Evolutionary conservation across 2,113 vertebrate species (phyloP), one percentile per base, ranked within the genome.

Genomic region (Gobius niger): DNA sequence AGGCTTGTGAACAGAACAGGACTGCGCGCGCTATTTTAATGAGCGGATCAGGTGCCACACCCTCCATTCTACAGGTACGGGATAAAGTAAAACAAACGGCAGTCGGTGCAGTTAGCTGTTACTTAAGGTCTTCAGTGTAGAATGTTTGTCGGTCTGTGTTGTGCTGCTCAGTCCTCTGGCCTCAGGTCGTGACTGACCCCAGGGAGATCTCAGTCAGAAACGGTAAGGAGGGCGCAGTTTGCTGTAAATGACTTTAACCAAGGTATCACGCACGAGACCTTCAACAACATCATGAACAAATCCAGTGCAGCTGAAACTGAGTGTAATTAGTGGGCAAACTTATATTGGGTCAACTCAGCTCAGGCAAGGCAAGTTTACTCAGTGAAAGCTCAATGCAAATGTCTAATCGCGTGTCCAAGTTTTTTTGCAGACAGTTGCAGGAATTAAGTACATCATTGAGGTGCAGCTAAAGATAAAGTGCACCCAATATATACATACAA

Each of bases 381-480:
- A n/a, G n/a, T n/a, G n/a, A n/a, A n/a, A n/a, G 9, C 14, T 2
- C 6, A 8, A 16, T 52, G 2, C n/a, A 52, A 19, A 19, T 7
- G 11, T 2, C 11, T 1, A 19, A 11, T 19, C 10, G 7, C 1
- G 4, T 1, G 12, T 11, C 0, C 51, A 16, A 9, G 8, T 19
- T 2, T 42, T 46, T 12, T 9, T 54, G 15, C 5, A 87, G 87
- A 7, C 82, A 12, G 82, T 83, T 6, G 65, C 65, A 0, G 82
- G 83, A 9, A 50, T 80, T 47, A 82, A 87, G n/a, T 89, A 78
- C 75, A 81, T 84, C 57, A 68, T 86, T 51, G 76, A 82, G 0
- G 7, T 79, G 63, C 41, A 52, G 34, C 63, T 87, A 24, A 75
- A 51, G 16, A 65, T 69, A 0, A 12, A 53, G 13, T 77, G 81